Conservation (phyloP, 2,888 invertebrate species). For the Eremobia ochroleuca region DNA sequence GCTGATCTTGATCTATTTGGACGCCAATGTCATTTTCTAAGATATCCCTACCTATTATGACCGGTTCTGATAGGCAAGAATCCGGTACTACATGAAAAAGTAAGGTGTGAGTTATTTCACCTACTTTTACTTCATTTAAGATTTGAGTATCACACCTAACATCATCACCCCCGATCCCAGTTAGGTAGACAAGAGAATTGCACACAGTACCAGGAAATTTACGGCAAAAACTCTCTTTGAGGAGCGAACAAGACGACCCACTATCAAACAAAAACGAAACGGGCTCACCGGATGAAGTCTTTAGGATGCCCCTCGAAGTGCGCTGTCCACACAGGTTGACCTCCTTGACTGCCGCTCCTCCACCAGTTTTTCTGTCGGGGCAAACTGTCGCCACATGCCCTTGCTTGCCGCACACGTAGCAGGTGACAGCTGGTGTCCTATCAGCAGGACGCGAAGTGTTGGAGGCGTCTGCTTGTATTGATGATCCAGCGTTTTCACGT, state of each 20-base stretch:
- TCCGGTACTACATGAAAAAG: constrained; percentile 5
- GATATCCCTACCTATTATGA: constrained; percentile 1
- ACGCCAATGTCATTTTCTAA: constrained; percentile 1
- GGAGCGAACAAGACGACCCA: neutral
- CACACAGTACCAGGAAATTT: constrained; percentile 7
- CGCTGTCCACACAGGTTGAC: constrained; percentile 6
- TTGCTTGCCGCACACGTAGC: constrained; percentile 4
- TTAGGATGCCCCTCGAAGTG: too few species aligned
- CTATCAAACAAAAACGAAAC: too few species aligned
- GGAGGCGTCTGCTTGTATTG: too few species aligned
- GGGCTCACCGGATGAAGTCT: too few species aligned
- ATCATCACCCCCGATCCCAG: constrained; percentile 17
- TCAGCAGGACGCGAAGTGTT: too few species aligned
- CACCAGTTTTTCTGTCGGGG: constrained; percentile 2
- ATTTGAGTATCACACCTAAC: neutral
- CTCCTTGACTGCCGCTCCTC: neutral
- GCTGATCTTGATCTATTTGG: neutral
- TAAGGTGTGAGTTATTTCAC: constrained; percentile 1
- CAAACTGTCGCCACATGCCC: constrained; percentile 2
- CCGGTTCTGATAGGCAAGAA: neutral
- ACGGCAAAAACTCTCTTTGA: neutral
- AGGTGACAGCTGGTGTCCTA: neutral
- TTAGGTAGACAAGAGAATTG: constrained; percentile 9
- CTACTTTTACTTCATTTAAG: constrained; percentile 2
- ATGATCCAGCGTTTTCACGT: constrained; percentile 2